These are phyloP conservation scores for Lethrus apterus DNA, from an alignment of 1,140 invertebrate genomes.

Conservation along the genomic window DNA sequence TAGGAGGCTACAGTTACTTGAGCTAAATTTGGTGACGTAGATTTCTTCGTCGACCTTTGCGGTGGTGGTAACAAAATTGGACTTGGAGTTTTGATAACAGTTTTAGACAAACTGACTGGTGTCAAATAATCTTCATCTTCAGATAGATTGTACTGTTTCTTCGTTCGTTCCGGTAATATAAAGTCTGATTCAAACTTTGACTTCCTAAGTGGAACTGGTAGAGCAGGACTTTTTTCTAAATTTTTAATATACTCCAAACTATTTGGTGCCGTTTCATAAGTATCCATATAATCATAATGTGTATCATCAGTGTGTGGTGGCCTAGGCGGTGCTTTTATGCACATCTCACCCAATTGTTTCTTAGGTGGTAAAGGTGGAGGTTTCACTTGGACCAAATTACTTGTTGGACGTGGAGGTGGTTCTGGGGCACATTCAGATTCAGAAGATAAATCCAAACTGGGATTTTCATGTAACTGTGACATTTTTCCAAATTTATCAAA, in stretches of 20 bases:
- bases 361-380: slow-evolving; percentile 81
- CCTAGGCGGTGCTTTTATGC: slow-evolving; percentile 54
- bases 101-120: slow-evolving; percentile 43
- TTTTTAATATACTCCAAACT: slow-evolving; percentile 32
- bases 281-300: slow-evolving; percentile 55
- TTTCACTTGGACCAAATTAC: slow-evolving; percentile 48
- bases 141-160: slow-evolving; percentile 33
- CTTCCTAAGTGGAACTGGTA: slow-evolving; percentile 56
- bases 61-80: slow-evolving; percentile 38
- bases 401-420: slow-evolving; percentile 60
- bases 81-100: slow-evolving; percentile 19
- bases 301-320: slow-evolving; percentile 54
- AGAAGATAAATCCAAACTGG: slow-evolving; percentile 34
- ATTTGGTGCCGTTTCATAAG: slow-evolving; percentile 44
- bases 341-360: slow-evolving; percentile 48
- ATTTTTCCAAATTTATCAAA: slow-evolving; percentile 27
- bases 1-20: slow-evolving; percentile 31
- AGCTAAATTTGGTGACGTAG: slow-evolving; percentile 16
- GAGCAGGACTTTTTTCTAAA: slow-evolving; percentile 46
- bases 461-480: slow-evolving; percentile 26
- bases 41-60: slow-evolving; percentile 32
- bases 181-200: slow-evolving; percentile 46
- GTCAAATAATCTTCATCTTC: slow-evolving; percentile 52
- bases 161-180: slow-evolving; percentile 38
- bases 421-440: slow-evolving; percentile 51